Evolutionary conservation across 1,140 invertebrate species (phyloP).

Genomic region (Hycleus phaleratus): DNA sequence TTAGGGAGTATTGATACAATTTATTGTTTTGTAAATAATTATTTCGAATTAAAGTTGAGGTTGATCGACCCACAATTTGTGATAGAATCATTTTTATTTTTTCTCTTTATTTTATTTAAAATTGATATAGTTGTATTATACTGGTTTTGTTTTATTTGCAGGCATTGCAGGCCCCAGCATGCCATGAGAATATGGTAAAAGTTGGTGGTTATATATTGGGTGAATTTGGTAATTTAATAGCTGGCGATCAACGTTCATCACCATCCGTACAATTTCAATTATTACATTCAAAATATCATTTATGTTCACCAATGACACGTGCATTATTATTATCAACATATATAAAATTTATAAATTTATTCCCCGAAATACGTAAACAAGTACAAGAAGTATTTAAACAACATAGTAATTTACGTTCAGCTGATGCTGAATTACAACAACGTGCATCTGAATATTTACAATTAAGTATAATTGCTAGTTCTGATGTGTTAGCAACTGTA

Average conservation of each 20-base stretch:
- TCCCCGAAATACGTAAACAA: conserved; percentile 94
- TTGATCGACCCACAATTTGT: too few relatives aligned
- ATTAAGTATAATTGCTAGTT: conserved; percentile 90
- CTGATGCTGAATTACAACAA: conserved; percentile 98
- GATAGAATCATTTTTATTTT: too few relatives aligned
- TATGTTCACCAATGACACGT: conserved; percentile 94
- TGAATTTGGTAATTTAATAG: conserved; percentile 99
- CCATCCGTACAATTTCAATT: conserved; percentile 94
- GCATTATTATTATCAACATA: conserved; percentile 96
- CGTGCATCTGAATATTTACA: conserved; percentile 97
- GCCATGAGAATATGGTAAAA: conserved; percentile 99
- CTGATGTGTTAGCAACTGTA: conserved; percentile 96
- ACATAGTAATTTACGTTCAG: conserved; percentile 92
- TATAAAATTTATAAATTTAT: conserved; percentile 98
- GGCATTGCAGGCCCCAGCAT: conserved; percentile 94
- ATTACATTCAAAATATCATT: conserved; percentile 96
- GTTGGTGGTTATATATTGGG: conserved; percentile 99
- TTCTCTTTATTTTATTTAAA: neutral
- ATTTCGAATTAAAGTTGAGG: too few relatives aligned
- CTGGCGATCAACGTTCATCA: conserved; percentile 94
- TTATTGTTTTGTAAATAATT: too few relatives aligned
- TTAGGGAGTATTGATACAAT: too few relatives aligned
- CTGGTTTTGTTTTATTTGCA: conserved; percentile 29
- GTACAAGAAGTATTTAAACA: conserved; percentile 96
- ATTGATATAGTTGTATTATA: neutral